These are phyloP conservation scores for Neopelma chrysocephalum DNA, from an alignment of 2,797 vertebrate genomes.

Conservation along the genomic window DNA sequence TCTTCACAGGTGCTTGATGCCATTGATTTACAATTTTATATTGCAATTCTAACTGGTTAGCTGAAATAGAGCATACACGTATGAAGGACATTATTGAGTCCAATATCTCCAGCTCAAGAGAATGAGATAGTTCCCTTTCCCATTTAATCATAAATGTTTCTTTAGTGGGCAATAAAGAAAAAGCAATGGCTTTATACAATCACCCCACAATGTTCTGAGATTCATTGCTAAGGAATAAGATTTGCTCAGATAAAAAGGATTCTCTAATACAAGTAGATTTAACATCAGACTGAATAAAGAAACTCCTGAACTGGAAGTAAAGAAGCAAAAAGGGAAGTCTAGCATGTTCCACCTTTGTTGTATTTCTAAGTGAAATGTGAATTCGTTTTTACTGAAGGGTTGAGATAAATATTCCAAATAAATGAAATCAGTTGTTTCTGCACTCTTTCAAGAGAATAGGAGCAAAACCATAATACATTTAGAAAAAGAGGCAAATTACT, in stretches of 20 bases:
- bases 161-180: conserved; percentile 75
- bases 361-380: conserved; percentile 6
- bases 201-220: conserved; percentile 67
- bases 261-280: conserved; percentile 61
- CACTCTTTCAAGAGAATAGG: not conserved
- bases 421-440: not conserved
- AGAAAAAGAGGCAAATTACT: not conserved
- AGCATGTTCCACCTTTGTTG: conserved; percentile 17
- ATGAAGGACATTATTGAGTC: conserved; percentile 71
- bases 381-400: not conserved
- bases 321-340: conserved; percentile 45
- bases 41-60: conserved; percentile 71
- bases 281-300: conserved; percentile 57
- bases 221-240: conserved; percentile 71
- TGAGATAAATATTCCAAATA: conserved; percentile 18
- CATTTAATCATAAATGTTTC: conserved; percentile 76
- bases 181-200: conserved; percentile 73
- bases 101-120: conserved; percentile 70
- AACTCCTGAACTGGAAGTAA: conserved; percentile 58
- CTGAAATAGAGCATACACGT: conserved; percentile 71
- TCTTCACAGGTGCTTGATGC: conserved; percentile 71
- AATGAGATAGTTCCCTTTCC: conserved; percentile 71
- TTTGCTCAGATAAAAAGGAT: conserved; percentile 67
- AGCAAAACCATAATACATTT: not conserved
- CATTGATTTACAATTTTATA: conserved; percentile 72